Evolutionary conservation across 2,797 vertebrate genomes (phyloP).

Genomic region (Poecilia velifera): DNA sequence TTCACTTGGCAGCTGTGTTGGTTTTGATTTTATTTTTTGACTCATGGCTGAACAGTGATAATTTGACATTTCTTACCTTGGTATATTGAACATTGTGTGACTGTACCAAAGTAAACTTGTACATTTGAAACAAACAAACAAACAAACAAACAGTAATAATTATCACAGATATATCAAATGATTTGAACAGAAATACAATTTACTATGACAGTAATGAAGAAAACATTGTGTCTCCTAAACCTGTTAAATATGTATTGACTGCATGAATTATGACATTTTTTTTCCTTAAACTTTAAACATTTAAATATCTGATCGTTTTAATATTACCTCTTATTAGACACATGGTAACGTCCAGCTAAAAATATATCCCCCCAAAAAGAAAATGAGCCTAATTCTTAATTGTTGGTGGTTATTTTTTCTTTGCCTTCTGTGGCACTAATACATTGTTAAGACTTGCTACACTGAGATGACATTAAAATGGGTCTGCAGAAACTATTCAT

Average conservation of each 20-base stretch:
- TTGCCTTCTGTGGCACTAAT: neutral
- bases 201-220: neutral
- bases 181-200: neutral
- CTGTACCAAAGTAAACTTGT: neutral
- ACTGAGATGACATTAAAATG: neutral
- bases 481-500: neutral
- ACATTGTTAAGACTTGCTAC: neutral
- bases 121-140: neutral
- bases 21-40: neutral
- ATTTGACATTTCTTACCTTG: neutral
- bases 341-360: neutral
- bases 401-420: neutral
- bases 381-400: neutral
- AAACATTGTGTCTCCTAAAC: neutral
- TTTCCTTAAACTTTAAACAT: neutral
- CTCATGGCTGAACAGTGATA: neutral
- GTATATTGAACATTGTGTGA: neutral
- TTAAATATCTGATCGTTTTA: neutral
- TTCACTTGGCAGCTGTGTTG: neutral
- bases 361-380: neutral
- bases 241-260: neutral
- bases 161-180: neutral
- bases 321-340: neutral
- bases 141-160: neutral
- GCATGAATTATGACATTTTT: neutral